Evolutionary conservation across 2,888 invertebrate genomes (phyloP).

Genomic region (Bruchidius siliquastri): DNA sequence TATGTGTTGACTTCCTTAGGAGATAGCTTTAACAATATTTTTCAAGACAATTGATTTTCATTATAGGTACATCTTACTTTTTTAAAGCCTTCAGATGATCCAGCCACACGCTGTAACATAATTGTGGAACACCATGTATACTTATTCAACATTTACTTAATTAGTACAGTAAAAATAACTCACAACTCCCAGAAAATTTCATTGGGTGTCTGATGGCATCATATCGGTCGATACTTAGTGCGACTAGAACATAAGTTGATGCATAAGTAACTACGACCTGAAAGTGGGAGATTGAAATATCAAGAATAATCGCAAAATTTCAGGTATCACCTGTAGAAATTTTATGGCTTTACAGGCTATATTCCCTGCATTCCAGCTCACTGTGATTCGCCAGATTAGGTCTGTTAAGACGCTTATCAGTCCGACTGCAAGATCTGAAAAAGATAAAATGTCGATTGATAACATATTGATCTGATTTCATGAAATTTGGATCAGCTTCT

Average conservation of each 20-base stretch:
- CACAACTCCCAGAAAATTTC: constrained; percentile 90
- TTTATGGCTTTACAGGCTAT: constrained; percentile 78
- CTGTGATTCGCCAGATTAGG: constrained; percentile 80
- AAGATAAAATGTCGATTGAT: not conserved
- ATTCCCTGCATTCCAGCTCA: constrained; percentile 83
- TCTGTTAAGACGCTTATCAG: constrained; percentile 81
- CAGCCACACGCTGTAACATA: too few species aligned
- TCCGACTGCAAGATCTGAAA: constrained; percentile 82
- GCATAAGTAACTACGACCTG: constrained; percentile 84
- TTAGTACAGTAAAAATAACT: constrained; percentile 47
- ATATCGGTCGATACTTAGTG: constrained; percentile 84
- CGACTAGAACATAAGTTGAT: constrained; percentile 85
- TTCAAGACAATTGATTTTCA: too few species aligned
- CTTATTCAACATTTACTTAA: not conserved
- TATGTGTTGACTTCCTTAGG: too few species aligned
- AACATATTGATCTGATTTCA: too few species aligned
- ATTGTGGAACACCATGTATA: too few species aligned
- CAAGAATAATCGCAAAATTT: not conserved
- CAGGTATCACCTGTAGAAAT: constrained; percentile 64
- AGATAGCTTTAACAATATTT: too few species aligned
- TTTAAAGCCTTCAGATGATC: too few species aligned
- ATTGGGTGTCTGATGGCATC: constrained; percentile 91
- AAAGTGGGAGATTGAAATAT: constrained; percentile 27
- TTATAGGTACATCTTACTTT: too few species aligned
- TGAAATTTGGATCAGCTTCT: too few species aligned